Evolutionary conservation across 1,140 invertebrate genomes (phyloP), one percentile per base, ranked within the genome.

Genomic region (Monomorium pharaonis): DNA sequence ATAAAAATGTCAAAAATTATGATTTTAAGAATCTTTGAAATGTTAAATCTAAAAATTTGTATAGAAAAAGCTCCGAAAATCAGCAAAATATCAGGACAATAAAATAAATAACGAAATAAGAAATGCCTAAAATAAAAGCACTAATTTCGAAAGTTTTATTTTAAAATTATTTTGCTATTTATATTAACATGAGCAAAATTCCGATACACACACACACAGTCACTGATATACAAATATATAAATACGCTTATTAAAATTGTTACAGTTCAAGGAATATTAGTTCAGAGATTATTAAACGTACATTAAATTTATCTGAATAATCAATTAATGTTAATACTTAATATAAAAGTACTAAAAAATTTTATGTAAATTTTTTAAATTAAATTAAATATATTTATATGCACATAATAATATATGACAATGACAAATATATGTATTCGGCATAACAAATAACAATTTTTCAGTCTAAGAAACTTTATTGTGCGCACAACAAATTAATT

Each of bases 381-480:
- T 21, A 54, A 21, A 21, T 21, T 54, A 54, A 54, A 65, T 42
- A 65, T 21, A 21, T 65, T 65, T 65, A 42, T 21, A 37, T 18
- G 6, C 10, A 16, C 30, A 14, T 67, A 16, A 3, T 12, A 67
- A 47, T 37, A 47, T 37, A n/a, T 42, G 62, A 33, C 18, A 6
- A 63, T 37, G 18, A 63, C 18, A 63, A 67, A 67, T 47, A 67
- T 16, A 12, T n/a, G n/a, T 47, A 67, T 47, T 16, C 6, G 16
- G 9, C 7, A 44, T 67, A 9, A 67, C 21, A 44, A 67, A 44
- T 24, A 42, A 1, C 6, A 67, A 67, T 67, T 16, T 27, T 27
- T 47, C 16, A 70, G 14, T 70, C 2, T 3, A 70, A 70, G 67
- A 30, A 47, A 49, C 49, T 70, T 70, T 70, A 70, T 70, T 70